Evolutionary conservation across 2,888 invertebrate genomes (phyloP).

Genomic region (Margaritifera margaritifera): DNA sequence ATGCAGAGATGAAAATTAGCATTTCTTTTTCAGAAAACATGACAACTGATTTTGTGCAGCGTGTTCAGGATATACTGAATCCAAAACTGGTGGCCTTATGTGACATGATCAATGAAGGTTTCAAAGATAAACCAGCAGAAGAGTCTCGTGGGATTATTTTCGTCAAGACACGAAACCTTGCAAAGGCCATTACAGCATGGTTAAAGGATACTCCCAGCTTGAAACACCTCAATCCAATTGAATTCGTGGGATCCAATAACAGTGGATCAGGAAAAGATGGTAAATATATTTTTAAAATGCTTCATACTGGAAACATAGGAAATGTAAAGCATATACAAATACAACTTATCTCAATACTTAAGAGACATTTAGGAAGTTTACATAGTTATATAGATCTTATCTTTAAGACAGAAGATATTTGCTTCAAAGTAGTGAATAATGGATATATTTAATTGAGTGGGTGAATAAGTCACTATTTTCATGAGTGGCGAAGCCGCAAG

Average conservation of each 20-base stretch:
- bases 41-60: neutral
- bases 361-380: too few relatives aligned
- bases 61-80: constrained; percentile 42
- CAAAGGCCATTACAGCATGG: constrained; percentile 59
- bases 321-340: neutral
- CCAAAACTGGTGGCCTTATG: constrained; percentile 60
- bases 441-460: too few relatives aligned
- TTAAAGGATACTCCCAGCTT: constrained; percentile 56
- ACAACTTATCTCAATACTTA: too few relatives aligned
- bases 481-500: too few relatives aligned
- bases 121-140: constrained; percentile 12
- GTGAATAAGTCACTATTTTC: too few relatives aligned
- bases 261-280: constrained; percentile 45
- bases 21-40: too few relatives aligned
- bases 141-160: constrained; percentile 62
- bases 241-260: constrained; percentile 50
- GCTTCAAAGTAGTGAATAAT: too few relatives aligned
- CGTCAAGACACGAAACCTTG: constrained; percentile 67
- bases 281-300: constrained; percentile 10
- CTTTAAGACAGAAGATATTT: too few relatives aligned
- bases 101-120: constrained; percentile 46
- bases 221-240: constrained; percentile 48
- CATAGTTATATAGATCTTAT: too few relatives aligned
- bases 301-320: neutral
- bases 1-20: too few relatives aligned